phyloP scores from a whole-genome alignment of 2,797 vertebrate species.

The Gambelia wislizenii region DNA sequence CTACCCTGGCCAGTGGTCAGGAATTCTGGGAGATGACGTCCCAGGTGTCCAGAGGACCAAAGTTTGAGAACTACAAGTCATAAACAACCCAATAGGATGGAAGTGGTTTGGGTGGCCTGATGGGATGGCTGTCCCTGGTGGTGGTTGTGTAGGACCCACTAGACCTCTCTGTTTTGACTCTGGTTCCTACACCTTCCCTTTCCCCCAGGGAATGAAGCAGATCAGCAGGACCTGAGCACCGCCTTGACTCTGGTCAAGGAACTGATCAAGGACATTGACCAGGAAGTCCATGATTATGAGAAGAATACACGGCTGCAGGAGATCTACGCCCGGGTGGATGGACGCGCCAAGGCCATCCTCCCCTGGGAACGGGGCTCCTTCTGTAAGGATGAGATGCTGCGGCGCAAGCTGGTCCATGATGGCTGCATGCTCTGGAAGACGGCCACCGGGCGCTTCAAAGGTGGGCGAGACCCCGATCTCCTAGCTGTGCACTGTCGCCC shows the following conservation, averaged over 20 bases:
- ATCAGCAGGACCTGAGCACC: conserved; percentile 77
- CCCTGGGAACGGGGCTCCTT: conserved; percentile 79
- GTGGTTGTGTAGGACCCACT: neutral
- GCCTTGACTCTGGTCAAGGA: conserved; percentile 85
- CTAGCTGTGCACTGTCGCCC: no score
- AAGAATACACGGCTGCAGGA: conserved; percentile 88
- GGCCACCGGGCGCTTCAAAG: conserved; percentile 88
- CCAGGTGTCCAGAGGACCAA: no score
- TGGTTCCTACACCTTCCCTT: fast-evolving
- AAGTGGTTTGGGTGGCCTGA: neutral
- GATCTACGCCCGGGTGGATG: conserved; percentile 86
- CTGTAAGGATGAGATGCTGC: conserved; percentile 86
- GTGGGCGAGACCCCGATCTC: conserved; percentile 62
- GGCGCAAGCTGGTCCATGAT: conserved; percentile 89
- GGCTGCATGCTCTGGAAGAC: conserved; percentile 90
- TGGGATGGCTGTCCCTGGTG: neutral
- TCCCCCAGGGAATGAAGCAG: conserved; percentile 86
- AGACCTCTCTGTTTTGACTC: neutral
- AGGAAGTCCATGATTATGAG: conserved; percentile 89
- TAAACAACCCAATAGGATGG: neutral
- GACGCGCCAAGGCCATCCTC: conserved; percentile 80
- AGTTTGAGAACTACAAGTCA: no score
- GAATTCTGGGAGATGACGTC: no score
- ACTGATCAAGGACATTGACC: conserved; percentile 86
- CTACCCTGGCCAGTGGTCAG: no score